Base-by-base conservation (phyloP, 2,888 invertebrate species). In the Ferdinandea cuprea region DNA sequence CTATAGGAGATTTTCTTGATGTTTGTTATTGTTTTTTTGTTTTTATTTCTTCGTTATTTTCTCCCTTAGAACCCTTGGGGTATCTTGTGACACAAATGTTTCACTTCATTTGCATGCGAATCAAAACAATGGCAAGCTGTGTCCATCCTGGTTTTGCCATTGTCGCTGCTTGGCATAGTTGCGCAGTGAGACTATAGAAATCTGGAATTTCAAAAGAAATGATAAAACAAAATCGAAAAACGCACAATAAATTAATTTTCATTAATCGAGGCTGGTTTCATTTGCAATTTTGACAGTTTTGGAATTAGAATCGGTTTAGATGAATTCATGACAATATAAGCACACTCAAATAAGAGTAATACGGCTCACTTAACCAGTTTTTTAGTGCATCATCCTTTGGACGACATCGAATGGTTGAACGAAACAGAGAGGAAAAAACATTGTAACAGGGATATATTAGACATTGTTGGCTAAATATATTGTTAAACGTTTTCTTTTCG, bases 61-160 rank as follows among this genome's bases (percentile, higher is more conserved):
- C 19, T 44, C 19, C 11, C 19, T 19, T 11, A 19, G 8, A 19
- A 68, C 46, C 83, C 83, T 30, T 44, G 37, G 83, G 83, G 44
- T 73, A 59, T 66, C 25, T 48, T 68, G 52, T 78, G 83, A 78
- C 83, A 83, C 78, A 78, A 83, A 78, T 73, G 61, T 65, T 78
- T 73, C 83, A 83, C 83, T 83, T 83, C 83, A 83, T 78, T 83
- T 83, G 68, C 68, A 83, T 78, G 66, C 63, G 63, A 68, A 73
- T 73, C 78, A 72, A 81, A 78, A 78, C 78, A 78, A 78, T 78
- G 37, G 83, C 63, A 78, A 78, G 63, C 72, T 63, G 72, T 69
- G 83, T 77, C 77, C 77, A 72, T 77, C 77, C 77, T 80, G 80
- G 35, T 37, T 35, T 54, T 74, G 54, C 59, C 65, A 71, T 71